A percentile compares a stretch with the other conserved stretches of the same genome.
phyloP scores from a whole-genome alignment of 2,888 invertebrate species.

The Tenthredo mesomela region DNA sequence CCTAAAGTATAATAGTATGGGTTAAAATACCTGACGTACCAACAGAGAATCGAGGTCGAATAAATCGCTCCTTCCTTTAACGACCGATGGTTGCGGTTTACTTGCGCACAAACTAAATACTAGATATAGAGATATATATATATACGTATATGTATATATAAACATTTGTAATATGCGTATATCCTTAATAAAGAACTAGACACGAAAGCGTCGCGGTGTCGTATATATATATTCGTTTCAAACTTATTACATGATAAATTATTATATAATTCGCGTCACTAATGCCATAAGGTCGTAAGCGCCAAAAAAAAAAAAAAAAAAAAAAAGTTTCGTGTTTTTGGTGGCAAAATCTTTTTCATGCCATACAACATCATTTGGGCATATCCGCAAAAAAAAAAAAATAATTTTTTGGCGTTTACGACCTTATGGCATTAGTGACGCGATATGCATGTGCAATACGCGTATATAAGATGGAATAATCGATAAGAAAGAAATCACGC shows the following conservation, averaged over 20 bases:
- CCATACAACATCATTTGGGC: too few relatives aligned
- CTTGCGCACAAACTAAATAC: not conserved
- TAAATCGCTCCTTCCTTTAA: slow-evolving; percentile 18
- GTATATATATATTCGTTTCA: not conserved
- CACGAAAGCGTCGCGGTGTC: not conserved
- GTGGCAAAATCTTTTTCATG: too few relatives aligned
- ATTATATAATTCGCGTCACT: too few relatives aligned
- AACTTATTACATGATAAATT: not conserved
- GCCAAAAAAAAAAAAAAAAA: too few relatives aligned
- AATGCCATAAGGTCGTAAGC: too few relatives aligned
- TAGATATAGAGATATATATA: not conserved
- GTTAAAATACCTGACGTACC: slow-evolving; percentile 40
- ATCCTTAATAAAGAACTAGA: not conserved
- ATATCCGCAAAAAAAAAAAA: too few relatives aligned
- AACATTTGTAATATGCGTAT: not conserved
- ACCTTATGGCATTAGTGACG: too few relatives aligned
- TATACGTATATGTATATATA: too few relatives aligned
- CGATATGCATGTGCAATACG: too few relatives aligned
- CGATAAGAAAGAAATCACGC: not conserved
- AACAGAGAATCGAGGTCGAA: slow-evolving; percentile 37
- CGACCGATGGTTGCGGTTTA: slow-evolving; percentile 19
- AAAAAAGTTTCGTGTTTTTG: too few relatives aligned
- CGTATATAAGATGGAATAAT: not conserved
- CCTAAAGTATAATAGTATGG: not conserved
- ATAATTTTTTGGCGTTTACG: too few relatives aligned